Evolutionary conservation across 2,888 invertebrate genomes (phyloP).

Genomic region (Pristionchus mayeri): DNA sequence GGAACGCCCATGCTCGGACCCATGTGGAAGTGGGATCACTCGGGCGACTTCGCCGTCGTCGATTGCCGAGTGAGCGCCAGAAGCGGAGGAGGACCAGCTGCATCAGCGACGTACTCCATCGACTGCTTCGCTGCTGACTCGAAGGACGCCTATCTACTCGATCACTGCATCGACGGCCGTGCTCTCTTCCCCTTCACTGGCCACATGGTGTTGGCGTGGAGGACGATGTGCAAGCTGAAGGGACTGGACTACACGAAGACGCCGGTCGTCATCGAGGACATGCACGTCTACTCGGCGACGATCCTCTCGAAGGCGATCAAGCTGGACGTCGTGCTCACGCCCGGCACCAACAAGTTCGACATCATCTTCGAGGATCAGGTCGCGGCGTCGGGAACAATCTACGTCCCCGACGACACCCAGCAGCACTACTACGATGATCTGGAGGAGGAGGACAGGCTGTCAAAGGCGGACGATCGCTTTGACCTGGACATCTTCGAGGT

Average conservation of each 20-base stretch:
- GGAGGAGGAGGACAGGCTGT: slow-evolving; percentile 68
- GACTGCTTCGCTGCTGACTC: slow-evolving; percentile 75
- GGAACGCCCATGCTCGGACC: slow-evolving; percentile 90
- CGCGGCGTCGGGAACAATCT: slow-evolving; percentile 74
- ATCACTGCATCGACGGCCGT: slow-evolving; percentile 89
- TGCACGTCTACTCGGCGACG: slow-evolving; percentile 93
- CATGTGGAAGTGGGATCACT: slow-evolving; percentile 91
- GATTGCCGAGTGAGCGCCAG: slow-evolving; percentile 77
- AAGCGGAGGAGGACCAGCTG: slow-evolving; percentile 83
- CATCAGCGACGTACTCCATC: slow-evolving; percentile 74
- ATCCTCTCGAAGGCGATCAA: slow-evolving; percentile 86
- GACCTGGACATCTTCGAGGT: slow-evolving; percentile 75
- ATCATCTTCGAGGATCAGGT: slow-evolving; percentile 73
- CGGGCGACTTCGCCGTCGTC: slow-evolving; percentile 89
- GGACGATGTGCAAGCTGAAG: slow-evolving; percentile 77
- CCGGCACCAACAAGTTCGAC: slow-evolving; percentile 75
- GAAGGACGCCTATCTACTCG: slow-evolving; percentile 74
- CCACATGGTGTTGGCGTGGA: slow-evolving; percentile 83
- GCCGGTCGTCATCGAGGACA: slow-evolving; percentile 89
- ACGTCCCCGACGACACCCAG: slow-evolving; percentile 73
- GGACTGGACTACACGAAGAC: slow-evolving; percentile 79
- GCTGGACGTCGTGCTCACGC: slow-evolving; percentile 73
- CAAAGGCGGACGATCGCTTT: slow-evolving; percentile 74
- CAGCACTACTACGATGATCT: slow-evolving; percentile 74
- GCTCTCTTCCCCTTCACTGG: slow-evolving; percentile 91